A percentile compares a stretch with the other conserved stretches of the same genome.
phyloP scores from a whole-genome alignment of 2,113 vertebrate species.

The Lethenteron reissneri region DNA sequence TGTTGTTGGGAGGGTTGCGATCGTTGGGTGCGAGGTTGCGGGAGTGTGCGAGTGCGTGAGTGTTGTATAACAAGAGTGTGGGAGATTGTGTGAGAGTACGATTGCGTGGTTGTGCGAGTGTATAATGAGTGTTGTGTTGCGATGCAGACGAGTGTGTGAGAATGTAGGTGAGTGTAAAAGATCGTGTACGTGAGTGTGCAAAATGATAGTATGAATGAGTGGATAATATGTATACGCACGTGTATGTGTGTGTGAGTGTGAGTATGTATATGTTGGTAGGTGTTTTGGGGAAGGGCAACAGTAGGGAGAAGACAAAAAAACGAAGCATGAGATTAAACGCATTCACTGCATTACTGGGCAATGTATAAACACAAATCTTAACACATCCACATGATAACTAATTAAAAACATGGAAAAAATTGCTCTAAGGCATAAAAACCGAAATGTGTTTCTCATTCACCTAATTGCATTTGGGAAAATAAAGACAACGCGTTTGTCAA shows the following conservation, averaged over 20 bases:
- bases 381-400: too few species aligned
- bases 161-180: neutral
- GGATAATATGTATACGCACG: neutral
- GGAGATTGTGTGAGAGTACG: neutral
- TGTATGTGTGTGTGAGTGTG: neutral
- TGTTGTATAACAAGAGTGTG: neutral
- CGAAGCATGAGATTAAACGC: too few species aligned
- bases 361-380: too few species aligned
- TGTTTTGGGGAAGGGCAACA: too few species aligned
- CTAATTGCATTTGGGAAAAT: too few species aligned
- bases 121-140: neutral
- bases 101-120: neutral
- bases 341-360: too few species aligned
- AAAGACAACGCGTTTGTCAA: too few species aligned
- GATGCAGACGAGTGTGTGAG: neutral
- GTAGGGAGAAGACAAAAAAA: too few species aligned
- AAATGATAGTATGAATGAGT: neutral
- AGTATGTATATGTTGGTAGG: neutral
- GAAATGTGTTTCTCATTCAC: too few species aligned
- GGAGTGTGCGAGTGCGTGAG: neutral
- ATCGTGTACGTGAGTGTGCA: slow-evolving; percentile 5
- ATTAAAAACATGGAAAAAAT: too few species aligned
- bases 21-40: neutral
- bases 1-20: neutral
- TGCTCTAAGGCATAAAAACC: too few species aligned